Conservation (phyloP, 2,113 vertebrate genomes). For the Paedocypris sp. region DNA sequence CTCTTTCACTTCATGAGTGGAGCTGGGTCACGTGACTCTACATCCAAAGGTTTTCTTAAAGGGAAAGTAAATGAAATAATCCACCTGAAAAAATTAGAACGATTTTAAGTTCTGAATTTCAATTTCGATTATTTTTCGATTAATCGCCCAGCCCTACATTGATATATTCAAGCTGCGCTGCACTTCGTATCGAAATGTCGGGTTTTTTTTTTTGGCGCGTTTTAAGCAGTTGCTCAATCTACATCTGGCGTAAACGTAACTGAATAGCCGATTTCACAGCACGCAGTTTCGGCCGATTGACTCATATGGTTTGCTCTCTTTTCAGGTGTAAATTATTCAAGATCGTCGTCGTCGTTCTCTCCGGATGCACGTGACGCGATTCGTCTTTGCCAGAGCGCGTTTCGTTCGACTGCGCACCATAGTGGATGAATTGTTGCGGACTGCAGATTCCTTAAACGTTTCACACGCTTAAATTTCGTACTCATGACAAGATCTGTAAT, state of each 20-base stretch:
- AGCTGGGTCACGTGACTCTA: too few species aligned
- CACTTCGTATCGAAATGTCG: conserved; percentile 9
- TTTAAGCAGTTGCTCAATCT: too few species aligned
- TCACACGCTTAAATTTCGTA: conserved; percentile 45
- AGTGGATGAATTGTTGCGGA: conserved; percentile 65
- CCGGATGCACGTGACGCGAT: conserved; percentile 65
- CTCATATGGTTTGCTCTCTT: conserved; percentile 70
- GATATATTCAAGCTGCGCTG: neutral
- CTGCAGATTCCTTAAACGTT: conserved; percentile 51
- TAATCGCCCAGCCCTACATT: too few species aligned
- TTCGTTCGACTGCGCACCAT: conserved; percentile 63
- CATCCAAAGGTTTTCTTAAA: too few species aligned
- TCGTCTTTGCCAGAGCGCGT: conserved; percentile 64
- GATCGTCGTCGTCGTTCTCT: conserved; percentile 59
- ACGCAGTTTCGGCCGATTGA: conserved; percentile 48
- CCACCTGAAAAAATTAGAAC: too few species aligned
- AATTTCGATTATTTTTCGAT: too few species aligned
- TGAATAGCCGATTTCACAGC: conserved; percentile 14
- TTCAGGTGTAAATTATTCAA: conserved; percentile 71
- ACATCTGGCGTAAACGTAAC: too few species aligned
- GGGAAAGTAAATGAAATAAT: too few species aligned
- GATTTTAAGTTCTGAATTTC: too few species aligned
- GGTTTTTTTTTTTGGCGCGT: too few species aligned
- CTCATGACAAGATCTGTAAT: conserved; percentile 39
- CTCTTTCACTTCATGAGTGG: too few species aligned